Conservation (phyloP, 2,113 vertebrate species). For the Cygnus atratus region DNA sequence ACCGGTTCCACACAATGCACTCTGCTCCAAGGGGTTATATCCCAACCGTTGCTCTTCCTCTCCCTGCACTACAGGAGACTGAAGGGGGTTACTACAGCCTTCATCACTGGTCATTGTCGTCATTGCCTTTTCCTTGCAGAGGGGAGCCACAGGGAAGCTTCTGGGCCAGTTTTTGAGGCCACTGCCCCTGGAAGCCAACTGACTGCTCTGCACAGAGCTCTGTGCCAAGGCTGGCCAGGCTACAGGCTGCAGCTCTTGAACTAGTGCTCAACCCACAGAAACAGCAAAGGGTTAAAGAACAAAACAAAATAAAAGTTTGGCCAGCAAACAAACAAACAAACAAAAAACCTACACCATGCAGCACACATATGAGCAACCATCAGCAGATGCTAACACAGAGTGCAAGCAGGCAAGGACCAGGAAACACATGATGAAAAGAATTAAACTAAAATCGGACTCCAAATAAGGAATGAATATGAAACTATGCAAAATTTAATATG, state of each 20-base stretch:
- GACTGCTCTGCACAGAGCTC: background rate
- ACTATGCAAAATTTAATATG: background rate
- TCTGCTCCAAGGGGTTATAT: rapidly evolving
- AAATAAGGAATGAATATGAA: background rate
- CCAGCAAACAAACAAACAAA: background rate
- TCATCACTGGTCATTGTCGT: background rate
- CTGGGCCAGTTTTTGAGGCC: background rate
- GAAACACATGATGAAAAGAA: background rate
- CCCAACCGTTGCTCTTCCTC: background rate
- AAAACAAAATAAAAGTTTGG: background rate
- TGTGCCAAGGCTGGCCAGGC: background rate
- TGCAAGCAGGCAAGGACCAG: background rate
- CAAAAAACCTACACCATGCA: background rate
- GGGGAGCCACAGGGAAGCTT: background rate
- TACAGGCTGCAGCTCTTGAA: background rate
- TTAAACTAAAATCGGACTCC: background rate
- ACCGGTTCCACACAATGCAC: background rate
- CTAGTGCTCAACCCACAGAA: background rate
- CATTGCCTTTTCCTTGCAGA: background rate
- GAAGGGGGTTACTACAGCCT: background rate
- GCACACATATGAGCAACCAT: background rate
- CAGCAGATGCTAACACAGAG: background rate
- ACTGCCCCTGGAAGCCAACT: background rate
- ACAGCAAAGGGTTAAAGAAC: background rate
- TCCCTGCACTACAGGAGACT: too few species aligned